These are phyloP conservation scores for Alca torda DNA, from an alignment of 2,797 vertebrate species.

Conservation along the genomic window DNA sequence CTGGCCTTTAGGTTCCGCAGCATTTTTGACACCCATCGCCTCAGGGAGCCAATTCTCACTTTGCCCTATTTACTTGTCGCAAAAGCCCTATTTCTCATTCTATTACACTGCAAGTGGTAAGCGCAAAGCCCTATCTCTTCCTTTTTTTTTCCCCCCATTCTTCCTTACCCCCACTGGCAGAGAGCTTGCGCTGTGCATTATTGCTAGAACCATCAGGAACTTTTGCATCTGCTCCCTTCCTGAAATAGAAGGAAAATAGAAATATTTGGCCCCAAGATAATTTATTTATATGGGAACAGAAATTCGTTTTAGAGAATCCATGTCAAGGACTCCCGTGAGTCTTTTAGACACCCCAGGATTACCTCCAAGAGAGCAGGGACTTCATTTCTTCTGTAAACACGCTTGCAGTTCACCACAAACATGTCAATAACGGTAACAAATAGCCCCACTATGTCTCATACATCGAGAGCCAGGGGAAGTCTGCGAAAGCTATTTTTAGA, in stretches of 20 bases:
- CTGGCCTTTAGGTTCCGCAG: constrained; percentile 37
- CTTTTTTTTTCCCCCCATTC: not conserved
- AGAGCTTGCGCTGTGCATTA: not conserved
- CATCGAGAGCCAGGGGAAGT: constrained; percentile 10
- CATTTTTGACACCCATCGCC: constrained; percentile 24
- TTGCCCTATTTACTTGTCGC: not conserved
- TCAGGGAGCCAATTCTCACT: not conserved
- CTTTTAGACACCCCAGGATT: constrained; percentile 42
- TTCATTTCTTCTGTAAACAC: constrained; percentile 3
- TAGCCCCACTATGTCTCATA: constrained; percentile 27
- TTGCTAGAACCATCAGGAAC: not conserved
- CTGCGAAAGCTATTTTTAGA: constrained; percentile 1
- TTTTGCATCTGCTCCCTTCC: constrained; percentile 6
- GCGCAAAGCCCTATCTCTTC: not conserved
- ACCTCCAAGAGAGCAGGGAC: constrained; percentile 45
- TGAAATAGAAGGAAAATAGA: constrained; percentile 21
- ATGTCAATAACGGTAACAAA: constrained; percentile 51
- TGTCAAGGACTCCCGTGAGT: not conserved
- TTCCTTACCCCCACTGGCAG: not conserved
- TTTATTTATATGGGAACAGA: constrained; percentile 39
- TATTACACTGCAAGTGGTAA: not conserved
- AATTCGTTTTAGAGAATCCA: constrained; percentile 33
- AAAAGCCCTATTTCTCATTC: constrained; percentile 4
- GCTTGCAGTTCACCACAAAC: constrained; percentile 45
- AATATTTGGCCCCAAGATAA: not conserved